phyloP scores from a whole-genome alignment of 1,140 invertebrate genomes.

The Conus betulinus region DNA sequence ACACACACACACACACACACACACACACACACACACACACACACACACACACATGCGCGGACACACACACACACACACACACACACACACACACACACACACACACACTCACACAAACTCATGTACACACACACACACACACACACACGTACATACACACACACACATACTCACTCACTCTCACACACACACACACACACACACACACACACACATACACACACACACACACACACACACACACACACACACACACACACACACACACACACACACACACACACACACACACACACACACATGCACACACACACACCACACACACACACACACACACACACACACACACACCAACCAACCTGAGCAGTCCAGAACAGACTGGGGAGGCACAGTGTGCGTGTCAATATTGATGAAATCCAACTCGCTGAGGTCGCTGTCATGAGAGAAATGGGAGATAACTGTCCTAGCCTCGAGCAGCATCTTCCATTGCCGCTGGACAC shows the following conservation, averaged over 20 bases:
- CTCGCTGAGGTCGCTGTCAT: constrained; percentile 39
- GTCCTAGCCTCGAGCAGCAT: constrained; percentile 73
- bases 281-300: constrained; percentile 1
- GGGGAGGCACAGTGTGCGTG: constrained; percentile 53
- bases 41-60: no score
- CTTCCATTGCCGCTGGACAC: constrained; percentile 74
- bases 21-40: no score
- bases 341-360: constrained; percentile 60
- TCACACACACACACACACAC: no score
- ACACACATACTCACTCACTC: no score
- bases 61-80: no score
- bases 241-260: neutral
- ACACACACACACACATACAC: no score
- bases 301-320: neutral
- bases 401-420: constrained; percentile 62
- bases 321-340: neutral
- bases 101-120: no score
- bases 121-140: no score
- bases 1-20: no score
- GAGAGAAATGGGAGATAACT: constrained; percentile 37
- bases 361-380: constrained; percentile 79
- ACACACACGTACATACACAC: no score
- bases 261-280: neutral
- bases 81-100: no score
- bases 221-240: neutral